phyloP scores from a whole-genome alignment of 1,140 invertebrate genomes.

The Drosophila ogumai region DNA sequence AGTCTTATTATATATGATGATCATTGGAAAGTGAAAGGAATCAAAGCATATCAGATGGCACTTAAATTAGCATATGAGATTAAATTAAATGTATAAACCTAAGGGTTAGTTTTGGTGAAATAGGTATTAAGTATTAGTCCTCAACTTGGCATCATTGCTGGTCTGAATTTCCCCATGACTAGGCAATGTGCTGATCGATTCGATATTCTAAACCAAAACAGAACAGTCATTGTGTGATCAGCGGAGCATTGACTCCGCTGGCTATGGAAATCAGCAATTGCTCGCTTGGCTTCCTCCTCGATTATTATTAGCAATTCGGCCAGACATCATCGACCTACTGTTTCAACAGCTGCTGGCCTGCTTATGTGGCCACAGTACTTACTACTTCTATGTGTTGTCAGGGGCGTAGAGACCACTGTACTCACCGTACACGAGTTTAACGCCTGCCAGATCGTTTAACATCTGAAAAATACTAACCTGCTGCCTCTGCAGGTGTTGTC shows the following conservation, averaged over 20 bases:
- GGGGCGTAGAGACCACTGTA: not conserved
- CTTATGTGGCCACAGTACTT: not conserved
- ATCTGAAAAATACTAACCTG: not conserved
- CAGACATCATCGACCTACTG: conserved; percentile 32
- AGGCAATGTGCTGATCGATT: not conserved
- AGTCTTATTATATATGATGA: not conserved
- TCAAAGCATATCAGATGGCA: not conserved
- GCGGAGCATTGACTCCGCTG: conserved; percentile 19
- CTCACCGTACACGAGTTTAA: not conserved
- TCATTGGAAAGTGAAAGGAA: conserved; percentile 10
- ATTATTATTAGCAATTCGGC: conserved; percentile 5
- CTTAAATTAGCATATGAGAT: not conserved
- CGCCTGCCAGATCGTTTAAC: not conserved
- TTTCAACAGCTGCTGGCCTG: conserved; percentile 20
- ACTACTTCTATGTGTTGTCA: conserved; percentile 10
- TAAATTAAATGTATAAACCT: not conserved
- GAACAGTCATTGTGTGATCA: conserved; percentile 37
- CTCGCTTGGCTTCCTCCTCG: conserved; percentile 31
- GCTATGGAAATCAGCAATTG: conserved; percentile 36
- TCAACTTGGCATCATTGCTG: not conserved
- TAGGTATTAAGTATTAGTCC: not conserved
- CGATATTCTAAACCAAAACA: conserved; percentile 19
- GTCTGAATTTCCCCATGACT: conserved; percentile 1
- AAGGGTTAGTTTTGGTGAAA: not conserved
- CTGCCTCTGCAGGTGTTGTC: not conserved